Conservation (phyloP, 2,797 vertebrate species). For the Novumbra hubbsi region DNA sequence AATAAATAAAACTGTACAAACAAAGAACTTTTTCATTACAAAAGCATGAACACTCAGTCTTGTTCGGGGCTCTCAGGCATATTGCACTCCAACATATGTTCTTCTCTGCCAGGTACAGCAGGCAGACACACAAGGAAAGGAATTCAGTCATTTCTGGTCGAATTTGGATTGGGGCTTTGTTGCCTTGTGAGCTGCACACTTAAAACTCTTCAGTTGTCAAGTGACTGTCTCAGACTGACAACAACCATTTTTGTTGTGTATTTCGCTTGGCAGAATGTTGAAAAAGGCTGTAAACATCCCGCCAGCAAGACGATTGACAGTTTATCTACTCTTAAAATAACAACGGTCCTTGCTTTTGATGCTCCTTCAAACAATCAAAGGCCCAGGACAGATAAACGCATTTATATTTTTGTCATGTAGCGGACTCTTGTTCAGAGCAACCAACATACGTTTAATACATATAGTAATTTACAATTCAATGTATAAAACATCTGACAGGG, state of each 20-base stretch:
- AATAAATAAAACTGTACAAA: constrained; percentile 12
- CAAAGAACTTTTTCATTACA: background rate
- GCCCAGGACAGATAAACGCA: background rate
- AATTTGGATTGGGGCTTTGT: background rate
- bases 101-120: background rate
- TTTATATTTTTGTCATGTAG: background rate
- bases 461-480: too few relatives aligned
- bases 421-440: background rate
- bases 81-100: background rate
- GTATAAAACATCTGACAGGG: too few relatives aligned
- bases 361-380: background rate
- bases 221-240: background rate
- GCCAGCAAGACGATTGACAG: background rate
- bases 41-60: background rate
- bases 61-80: background rate
- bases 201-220: background rate
- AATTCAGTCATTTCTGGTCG: background rate
- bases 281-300: background rate
- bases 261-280: background rate
- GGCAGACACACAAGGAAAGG: background rate
- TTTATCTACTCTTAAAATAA: background rate
- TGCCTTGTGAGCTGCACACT: background rate
- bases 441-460: too few relatives aligned
- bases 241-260: background rate
- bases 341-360: background rate